Base-by-base conservation (phyloP, 23 tunicate species). In the Corella eumyota region DNA sequence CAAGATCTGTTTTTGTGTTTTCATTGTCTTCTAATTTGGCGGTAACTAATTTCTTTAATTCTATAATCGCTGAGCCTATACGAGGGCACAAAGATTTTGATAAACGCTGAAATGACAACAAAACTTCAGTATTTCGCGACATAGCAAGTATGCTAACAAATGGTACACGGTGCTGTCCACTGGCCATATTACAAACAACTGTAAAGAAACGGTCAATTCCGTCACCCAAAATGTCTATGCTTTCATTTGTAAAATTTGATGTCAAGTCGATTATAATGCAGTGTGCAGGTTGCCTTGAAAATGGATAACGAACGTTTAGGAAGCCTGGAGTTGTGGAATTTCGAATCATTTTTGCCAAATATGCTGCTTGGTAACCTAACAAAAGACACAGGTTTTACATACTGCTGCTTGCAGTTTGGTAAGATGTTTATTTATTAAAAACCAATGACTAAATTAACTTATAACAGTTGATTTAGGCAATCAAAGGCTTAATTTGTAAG, bases 281-380 rank as follows among this genome's bases (percentile, higher is more conserved):
- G 22, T 73, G 88, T 2, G 56, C 90, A n/a, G 96, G 81, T 45
- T 88, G 96, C 32, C 77, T 51, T 0, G 88, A 61, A 62, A 51
- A 88, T 34, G 81, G 80, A 58, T 37, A 64, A 26, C 92, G 77
- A 9, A 51, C 57, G 15, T 40, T 40, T n/a, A n/a, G n/a, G n/a
- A n/a, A n/a, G n/a, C n/a, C n/a, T n/a, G n/a, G n/a, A n/a, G n/a
- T n/a, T n/a, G n/a, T n/a, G n/a, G n/a, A n/a, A n/a, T n/a, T n/a
- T n/a, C n/a, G n/a, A n/a, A n/a, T n/a, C n/a, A n/a, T n/a, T n/a
- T n/a, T n/a, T n/a, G n/a, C n/a, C n/a, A n/a, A n/a, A n/a, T n/a
- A n/a, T n/a, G n/a, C n/a, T n/a, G n/a, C n/a, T n/a, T n/a, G n/a
- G n/a, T n/a, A n/a, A n/a, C n/a, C n/a, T n/a, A n/a, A n/a, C n/a